Conservation (phyloP, 1,140 invertebrate genomes). For the Aphaenogaster floridana region DNA sequence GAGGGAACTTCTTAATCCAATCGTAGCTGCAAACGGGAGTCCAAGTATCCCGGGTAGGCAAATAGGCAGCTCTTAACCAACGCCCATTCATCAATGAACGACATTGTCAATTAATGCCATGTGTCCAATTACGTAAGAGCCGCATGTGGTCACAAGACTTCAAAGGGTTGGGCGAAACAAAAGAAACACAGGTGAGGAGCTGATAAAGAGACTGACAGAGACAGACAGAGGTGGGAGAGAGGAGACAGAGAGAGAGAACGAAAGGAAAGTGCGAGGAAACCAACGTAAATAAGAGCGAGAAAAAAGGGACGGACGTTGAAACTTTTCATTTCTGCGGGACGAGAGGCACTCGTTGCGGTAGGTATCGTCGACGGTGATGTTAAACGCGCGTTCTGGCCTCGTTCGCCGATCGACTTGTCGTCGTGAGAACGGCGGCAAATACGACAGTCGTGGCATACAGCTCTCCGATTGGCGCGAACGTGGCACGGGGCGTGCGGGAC, state of each 20-base stretch:
- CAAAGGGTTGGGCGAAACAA: conserved; percentile 54
- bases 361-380: background rate
- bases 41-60: background rate
- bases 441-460: conserved; percentile 41
- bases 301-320: background rate
- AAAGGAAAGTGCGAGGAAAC: conserved; percentile 10
- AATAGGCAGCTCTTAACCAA: conserved; percentile 29
- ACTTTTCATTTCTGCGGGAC: background rate
- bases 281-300: conserved; percentile 32
- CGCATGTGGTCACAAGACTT: conserved; percentile 68
- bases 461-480: conserved; percentile 30
- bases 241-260: background rate
- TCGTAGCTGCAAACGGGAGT: background rate
- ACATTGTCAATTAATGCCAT: conserved; percentile 68
- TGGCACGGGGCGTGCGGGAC: background rate
- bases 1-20: background rate
- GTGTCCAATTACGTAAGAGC: conserved; percentile 67
- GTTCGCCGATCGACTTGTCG: background rate
- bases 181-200: conserved; percentile 56
- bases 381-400: background rate
- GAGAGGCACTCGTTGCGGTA: background rate
- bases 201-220: conserved; percentile 36
- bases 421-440: conserved; percentile 63
- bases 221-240: background rate
- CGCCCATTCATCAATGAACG: conserved; percentile 51